Evolutionary conservation across 2,888 invertebrate genomes (phyloP), one percentile per base, ranked within the genome.

Genomic region (Nemapogon koenigi): DNA sequence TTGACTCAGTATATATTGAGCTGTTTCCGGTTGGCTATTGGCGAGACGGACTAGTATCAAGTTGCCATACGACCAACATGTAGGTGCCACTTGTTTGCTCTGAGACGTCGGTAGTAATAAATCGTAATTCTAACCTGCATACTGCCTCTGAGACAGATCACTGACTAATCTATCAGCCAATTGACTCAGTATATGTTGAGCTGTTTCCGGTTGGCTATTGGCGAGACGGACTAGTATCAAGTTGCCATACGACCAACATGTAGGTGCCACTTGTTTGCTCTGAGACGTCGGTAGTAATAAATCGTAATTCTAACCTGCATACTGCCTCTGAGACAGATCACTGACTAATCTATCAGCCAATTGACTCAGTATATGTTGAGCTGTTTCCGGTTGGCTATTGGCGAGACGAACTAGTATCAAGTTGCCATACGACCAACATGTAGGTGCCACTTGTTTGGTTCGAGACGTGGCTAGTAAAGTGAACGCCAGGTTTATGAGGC

Each of bases 401-500:
- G 64, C 50, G 11, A 79, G 55, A 1, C 70, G 51, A 36, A 64
- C 71, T 16, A 79, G 49, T 18, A 72, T 51, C 25, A 71, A 44
- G 45, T 67, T 62, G 13, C 68, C 79, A 43, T 61, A 59, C 1
- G 66, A 61, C 66, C 71, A 71, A 37, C 68, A 67, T 0, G 49
- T 47, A 0, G 42, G 37, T 0, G 69, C 59, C 3, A 47, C 44
- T 0, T 61, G 55, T 44, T 59, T 59, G 1, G 43, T n/a, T 0
- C 56, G 53, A 0, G 57, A 43, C 22, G 62, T 57, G 2, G 54
- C 48, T 2, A 78, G 62, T 0, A 79, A 48, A 0, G 55, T 44
- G 40, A 75, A 69, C 2, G 70, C 66, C 3, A 79, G 45, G 48
- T 65, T 57, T 39, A 79, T 71, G 2, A 79, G 55, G 2, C 79